Evolutionary conservation across 2,113 vertebrate species (phyloP).

Genomic region (Octodon degus): DNA sequence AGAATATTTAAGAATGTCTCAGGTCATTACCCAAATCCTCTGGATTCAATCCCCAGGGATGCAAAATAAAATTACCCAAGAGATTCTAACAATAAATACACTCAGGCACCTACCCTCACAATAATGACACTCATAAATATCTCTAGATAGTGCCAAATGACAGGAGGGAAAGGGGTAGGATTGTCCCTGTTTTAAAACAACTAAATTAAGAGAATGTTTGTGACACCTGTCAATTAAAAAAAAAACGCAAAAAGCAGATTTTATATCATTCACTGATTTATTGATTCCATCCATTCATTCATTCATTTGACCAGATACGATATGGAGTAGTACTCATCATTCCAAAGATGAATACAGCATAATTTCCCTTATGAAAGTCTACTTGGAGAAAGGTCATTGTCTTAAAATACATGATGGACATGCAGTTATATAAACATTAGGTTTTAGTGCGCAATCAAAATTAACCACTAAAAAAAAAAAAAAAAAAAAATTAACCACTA

Average conservation of each 20-base stretch:
- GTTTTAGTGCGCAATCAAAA: conserved; percentile 44
- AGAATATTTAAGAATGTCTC: conserved; percentile 5
- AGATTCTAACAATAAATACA: not conserved
- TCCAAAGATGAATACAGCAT: not conserved
- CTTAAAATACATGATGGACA: not conserved
- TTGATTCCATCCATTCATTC: not conserved
- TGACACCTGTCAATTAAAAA: not conserved
- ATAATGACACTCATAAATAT: conserved; percentile 30
- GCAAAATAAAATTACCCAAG: not conserved
- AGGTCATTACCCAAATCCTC: not conserved
- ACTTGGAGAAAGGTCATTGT: not conserved
- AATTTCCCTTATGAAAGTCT: conserved; percentile 4
- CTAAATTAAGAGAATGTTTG: conserved; percentile 34
- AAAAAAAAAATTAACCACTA: conserved; percentile 21
- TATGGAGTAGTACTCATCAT: not conserved
- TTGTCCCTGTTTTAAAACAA: not conserved
- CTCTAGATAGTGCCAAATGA: not conserved
- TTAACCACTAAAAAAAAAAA: not conserved
- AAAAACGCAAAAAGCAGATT: not conserved
- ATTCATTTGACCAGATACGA: conserved; percentile 17
- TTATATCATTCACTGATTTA: conserved; percentile 1
- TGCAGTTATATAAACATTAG: not conserved
- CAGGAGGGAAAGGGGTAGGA: not conserved
- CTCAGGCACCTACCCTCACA: not conserved
- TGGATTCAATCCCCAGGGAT: not conserved